Evolutionary conservation across 2,113 vertebrate genomes (phyloP).

Genomic region (Glaucomys volans): DNA sequence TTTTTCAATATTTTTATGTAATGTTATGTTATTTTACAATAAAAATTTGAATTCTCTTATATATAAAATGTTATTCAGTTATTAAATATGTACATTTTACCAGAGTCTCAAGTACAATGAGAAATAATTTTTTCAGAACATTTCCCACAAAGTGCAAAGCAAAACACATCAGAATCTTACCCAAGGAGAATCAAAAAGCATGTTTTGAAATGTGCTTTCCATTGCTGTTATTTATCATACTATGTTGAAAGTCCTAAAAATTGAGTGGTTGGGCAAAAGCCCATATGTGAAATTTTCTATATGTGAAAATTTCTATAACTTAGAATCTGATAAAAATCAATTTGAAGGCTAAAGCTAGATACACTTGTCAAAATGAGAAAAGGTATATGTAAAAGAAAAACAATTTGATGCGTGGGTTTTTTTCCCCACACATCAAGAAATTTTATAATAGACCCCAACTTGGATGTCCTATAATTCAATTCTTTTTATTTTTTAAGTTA

Average conservation of each 20-base stretch:
- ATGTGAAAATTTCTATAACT: constrained; percentile 15
- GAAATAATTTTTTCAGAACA: constrained; percentile 41
- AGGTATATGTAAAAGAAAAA: not conserved
- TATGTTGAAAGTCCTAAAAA: not conserved
- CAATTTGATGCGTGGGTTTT: too few species aligned
- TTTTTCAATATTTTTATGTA: constrained; percentile 56
- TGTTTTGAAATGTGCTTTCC: not conserved
- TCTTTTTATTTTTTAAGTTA: not conserved
- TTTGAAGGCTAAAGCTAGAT: not conserved
- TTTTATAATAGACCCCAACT: not conserved
- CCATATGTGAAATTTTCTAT: not conserved
- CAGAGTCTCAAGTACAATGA: not conserved
- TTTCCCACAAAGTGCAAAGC: not conserved
- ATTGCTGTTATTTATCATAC: not conserved
- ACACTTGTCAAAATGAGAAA: not conserved
- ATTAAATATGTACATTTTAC: constrained; percentile 48
- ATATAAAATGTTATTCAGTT: constrained; percentile 39
- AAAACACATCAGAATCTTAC: not conserved
- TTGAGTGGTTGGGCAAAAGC: not conserved
- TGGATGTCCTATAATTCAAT: not conserved
- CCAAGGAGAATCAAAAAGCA: not conserved
- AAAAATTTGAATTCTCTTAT: constrained; percentile 67
- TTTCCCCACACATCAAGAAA: not conserved
- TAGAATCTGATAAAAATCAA: constrained; percentile 3
- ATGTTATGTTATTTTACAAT: constrained; percentile 71